Evolutionary conservation across 2,797 vertebrate species (phyloP), one percentile per base, ranked within the genome.

Genomic region (Masticophis lateralis): DNA sequence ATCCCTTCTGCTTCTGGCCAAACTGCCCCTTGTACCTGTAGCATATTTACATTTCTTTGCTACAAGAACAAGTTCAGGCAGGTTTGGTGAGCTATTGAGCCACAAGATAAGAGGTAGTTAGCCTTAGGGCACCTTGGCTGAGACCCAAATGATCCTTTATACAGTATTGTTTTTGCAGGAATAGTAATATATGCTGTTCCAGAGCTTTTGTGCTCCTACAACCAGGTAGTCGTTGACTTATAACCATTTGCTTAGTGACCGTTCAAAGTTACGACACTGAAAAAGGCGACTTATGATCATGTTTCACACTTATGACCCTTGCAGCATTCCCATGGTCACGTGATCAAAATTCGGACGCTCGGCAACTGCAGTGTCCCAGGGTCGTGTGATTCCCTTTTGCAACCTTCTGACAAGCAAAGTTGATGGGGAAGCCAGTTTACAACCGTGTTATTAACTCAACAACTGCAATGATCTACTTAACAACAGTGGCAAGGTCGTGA

Each of bases 51-150:
- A 83, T 83, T 83, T 83, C 37, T 95, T 69, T 16, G 91, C 0
- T 86, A 18, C 66, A 43, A 87, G 86, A 93, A 95, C 14, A 20
- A 94, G 87, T 95, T 95, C 92, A 63, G 92, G 93, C 92, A 94
- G 93, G 87, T 95, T 96, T 89, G 66, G 94, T 93, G 79, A 7
- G 0, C 88, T 91, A 47, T 91, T 61, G 91, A 83, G n/a, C 56
- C 91, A 61, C 18, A 63, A 91, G 86, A n/a, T 87, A 91, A 95
- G 93, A 74, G 88, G 92, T 89, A 87, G 89, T 74, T 47, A 51
- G 88, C 27, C 43, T 37, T 59, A 43, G 37, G 93, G 32, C 59
- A 66, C 43, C 63, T 89, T 57, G 93, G 69, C 47, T 69, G 55
- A 91, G 92, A 92, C 53, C 87, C 37, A 56, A 53, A 32, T 11